Conservation (phyloP, 2,888 invertebrate species). For the Cosmopolites sordidus region DNA sequence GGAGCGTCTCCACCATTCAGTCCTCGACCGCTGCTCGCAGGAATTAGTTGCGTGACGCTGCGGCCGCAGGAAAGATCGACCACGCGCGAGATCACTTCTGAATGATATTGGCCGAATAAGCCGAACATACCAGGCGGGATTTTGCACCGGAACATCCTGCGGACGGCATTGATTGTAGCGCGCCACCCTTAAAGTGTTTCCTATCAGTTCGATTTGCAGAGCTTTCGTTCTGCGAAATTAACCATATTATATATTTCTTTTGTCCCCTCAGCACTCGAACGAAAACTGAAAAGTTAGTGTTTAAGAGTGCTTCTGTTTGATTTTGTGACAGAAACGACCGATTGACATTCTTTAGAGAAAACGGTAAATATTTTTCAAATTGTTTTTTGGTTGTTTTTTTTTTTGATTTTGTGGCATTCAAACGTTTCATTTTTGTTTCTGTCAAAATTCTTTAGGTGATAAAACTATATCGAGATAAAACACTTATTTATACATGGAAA, state of each 20-base stretch:
- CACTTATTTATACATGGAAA: too few relatives aligned
- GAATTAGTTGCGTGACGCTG: slow-evolving; percentile 19
- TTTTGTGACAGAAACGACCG: slow-evolving; percentile 18
- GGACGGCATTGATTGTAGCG: slow-evolving; percentile 13
- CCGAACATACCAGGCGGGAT: slow-evolving; percentile 6
- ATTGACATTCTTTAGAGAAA: slow-evolving; percentile 1
- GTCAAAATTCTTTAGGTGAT: slow-evolving; percentile 3
- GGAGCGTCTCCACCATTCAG: slow-evolving; percentile 20
- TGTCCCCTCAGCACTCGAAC: slow-evolving; percentile 4
- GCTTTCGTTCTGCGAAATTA: slow-evolving; percentile 4
- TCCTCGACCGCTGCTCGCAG: slow-evolving; percentile 23
- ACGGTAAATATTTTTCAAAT: slow-evolving; percentile 15
- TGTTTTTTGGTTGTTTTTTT: not conserved
- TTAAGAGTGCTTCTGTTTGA: slow-evolving; percentile 11
- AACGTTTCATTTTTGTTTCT: slow-evolving; percentile 6
- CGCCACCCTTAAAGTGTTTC: slow-evolving; percentile 12
- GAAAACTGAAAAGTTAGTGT: slow-evolving; percentile 9
- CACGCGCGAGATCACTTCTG: slow-evolving; percentile 4
- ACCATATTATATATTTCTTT: not conserved
- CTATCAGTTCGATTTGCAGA: slow-evolving; percentile 6
- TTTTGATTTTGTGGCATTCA: slow-evolving; percentile 2
- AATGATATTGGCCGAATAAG: slow-evolving; percentile 10
- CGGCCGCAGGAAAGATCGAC: slow-evolving; percentile 18
- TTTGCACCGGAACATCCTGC: slow-evolving; percentile 14
- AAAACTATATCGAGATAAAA: too few relatives aligned